phyloP scores from a whole-genome alignment of 2,888 invertebrate genomes.

The Crocallis elinguaria region DNA sequence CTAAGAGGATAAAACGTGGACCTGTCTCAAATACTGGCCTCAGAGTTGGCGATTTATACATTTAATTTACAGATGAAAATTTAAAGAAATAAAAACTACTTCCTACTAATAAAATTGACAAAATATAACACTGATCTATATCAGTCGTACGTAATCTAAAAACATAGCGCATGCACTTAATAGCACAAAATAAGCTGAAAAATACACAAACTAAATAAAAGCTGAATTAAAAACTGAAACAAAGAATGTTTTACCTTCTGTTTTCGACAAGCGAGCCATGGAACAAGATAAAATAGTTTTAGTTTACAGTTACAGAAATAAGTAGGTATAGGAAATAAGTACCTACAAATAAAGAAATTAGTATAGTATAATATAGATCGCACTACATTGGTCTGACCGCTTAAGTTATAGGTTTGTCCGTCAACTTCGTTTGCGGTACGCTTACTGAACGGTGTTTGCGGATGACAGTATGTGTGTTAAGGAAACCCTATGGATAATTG shows the following conservation, averaged over 20 bases:
- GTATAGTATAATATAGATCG: neutral
- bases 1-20: too few relatives aligned
- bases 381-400: too few relatives aligned
- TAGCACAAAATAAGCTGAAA: neutral
- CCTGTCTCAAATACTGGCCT: too few relatives aligned
- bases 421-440: too few relatives aligned
- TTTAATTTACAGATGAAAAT: neutral
- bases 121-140: neutral
- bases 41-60: too few relatives aligned
- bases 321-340: neutral
- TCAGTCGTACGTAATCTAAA: too few relatives aligned
- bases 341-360: neutral
- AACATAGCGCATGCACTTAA: conserved; percentile 10
- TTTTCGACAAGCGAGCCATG: conserved; percentile 69
- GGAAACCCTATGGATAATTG: too few relatives aligned
- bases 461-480: too few relatives aligned
- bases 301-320: too few relatives aligned
- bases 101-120: neutral
- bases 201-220: conserved; percentile 16
- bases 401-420: too few relatives aligned
- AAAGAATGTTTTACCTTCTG: conserved; percentile 72
- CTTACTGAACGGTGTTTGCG: too few relatives aligned
- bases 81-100: neutral
- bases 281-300: conserved; percentile 65
- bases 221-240: conserved; percentile 21